Percentiles rank a stretch among this genome's conserved stretches.
Evolutionary conservation across 2,113 vertebrate species (phyloP).

Genomic region (Syngnathoides biaculeatus): DNA sequence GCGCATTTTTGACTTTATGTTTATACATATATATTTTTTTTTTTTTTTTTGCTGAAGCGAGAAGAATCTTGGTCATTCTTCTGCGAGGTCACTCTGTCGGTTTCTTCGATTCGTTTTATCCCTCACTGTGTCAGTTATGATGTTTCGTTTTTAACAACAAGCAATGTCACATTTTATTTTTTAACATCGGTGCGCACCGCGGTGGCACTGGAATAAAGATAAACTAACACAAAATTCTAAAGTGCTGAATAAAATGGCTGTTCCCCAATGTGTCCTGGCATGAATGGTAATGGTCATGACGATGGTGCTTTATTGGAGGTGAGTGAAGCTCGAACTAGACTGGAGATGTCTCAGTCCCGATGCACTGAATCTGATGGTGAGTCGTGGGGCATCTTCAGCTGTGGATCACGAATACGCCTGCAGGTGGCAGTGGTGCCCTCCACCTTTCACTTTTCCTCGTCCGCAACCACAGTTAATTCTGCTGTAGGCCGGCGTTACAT

Average conservation of each 20-base stretch:
- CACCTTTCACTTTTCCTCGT: not conserved
- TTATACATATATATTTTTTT: constrained; percentile 38
- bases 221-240: constrained; percentile 75
- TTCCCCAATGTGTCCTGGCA: constrained; percentile 67
- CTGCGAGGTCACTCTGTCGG: constrained; percentile 71
- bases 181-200: constrained; percentile 73
- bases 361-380: not conserved
- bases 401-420: constrained; percentile 18
- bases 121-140: constrained; percentile 70
- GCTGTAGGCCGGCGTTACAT: no score
- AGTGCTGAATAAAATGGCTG: constrained; percentile 78
- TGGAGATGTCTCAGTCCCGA: no score
- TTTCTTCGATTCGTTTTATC: constrained; percentile 72
- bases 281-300: not conserved
- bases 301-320: not conserved
- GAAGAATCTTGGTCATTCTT: constrained; percentile 70
- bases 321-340: not conserved
- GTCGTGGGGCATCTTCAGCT: not conserved
- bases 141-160: constrained; percentile 67
- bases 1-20: constrained; percentile 44
- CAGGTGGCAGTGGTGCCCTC: constrained; percentile 40
- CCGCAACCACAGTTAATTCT: no score
- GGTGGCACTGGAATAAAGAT: constrained; percentile 77
- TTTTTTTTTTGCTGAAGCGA: constrained; percentile 56
- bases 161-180: constrained; percentile 69